Evolutionary conservation across 2,888 invertebrate genomes (phyloP).

Genomic region (Diarsia mendica): DNA sequence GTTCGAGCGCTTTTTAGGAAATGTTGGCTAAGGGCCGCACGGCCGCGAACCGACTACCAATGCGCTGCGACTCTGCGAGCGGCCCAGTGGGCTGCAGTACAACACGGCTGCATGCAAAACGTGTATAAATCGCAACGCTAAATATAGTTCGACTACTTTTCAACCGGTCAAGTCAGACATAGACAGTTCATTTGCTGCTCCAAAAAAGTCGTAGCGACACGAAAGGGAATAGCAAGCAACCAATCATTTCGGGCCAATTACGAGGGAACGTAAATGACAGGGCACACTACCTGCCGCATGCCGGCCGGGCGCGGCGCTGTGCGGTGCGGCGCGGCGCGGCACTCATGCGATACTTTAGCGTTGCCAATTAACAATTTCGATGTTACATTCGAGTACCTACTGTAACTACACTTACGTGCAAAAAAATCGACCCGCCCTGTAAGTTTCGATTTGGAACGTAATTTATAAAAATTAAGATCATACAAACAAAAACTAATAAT

Average conservation of each 20-base stretch:
- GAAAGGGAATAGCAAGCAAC: conserved; percentile 50
- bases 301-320: background rate
- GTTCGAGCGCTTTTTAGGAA: conserved; percentile 53
- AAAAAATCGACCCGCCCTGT: too few relatives aligned
- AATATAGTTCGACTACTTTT: conserved; percentile 55
- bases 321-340: conserved; percentile 6
- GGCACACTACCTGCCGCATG: conserved; percentile 19
- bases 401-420: too few relatives aligned
- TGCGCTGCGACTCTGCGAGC: conserved; percentile 5
- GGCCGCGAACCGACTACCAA: conserved; percentile 39
- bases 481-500: too few relatives aligned
- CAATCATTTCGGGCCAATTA: conserved; percentile 63
- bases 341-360: conserved; percentile 19
- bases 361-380: conserved; percentile 9
- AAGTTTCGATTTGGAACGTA: too few relatives aligned
- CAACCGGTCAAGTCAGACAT: conserved; percentile 39
- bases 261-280: conserved; percentile 51
- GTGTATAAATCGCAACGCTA: conserved; percentile 47
- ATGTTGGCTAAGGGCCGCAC: conserved; percentile 44
- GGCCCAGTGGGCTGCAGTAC: background rate
- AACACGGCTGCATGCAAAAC: conserved; percentile 52
- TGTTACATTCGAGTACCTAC: background rate
- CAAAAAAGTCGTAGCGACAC: conserved; percentile 55
- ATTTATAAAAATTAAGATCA: too few relatives aligned
- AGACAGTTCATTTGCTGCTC: conserved; percentile 59